Base-by-base conservation (phyloP, 2,888 invertebrate species). In the Dyspetes luteomarginatus region DNA sequence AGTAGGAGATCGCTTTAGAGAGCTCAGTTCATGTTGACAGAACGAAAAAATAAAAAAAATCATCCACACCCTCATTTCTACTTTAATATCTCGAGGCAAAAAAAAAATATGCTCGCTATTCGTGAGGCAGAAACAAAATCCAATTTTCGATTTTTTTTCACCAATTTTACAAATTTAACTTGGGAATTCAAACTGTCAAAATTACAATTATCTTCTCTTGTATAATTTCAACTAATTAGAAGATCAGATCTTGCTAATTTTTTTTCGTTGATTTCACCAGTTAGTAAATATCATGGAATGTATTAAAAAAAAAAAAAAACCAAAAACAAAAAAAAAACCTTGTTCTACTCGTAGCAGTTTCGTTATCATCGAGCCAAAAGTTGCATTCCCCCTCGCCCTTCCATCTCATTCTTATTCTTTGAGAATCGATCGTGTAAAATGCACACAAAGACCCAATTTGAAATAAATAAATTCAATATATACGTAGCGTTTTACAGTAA, bases 261-360 rank as follows among this genome's bases (percentile, higher is more conserved):
- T n/a, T 24, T 3, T 24, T 30, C 12, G 36, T 28, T 22, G 50
- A 26, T 52, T 75, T 52, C 24, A 24, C 58, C 52, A 5, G 36
- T 26, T 60, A 43, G 48, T 12, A 9, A 50, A 58, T 48, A n/a
- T 58, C 48, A n/a, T 77, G 77, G 77, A 77, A 77, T 77, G 77
- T 77, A 64, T 64, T 58, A 4, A 50, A 22, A 74, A 15, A 30
- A 17, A n/a, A n/a, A n/a, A n/a, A n/a, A n/a, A n/a, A n/a, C n/a
- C n/a, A n/a, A n/a, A n/a, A n/a, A n/a, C n/a, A n/a, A n/a, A n/a
- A n/a, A n/a, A n/a, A n/a, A n/a, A n/a, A n/a, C n/a, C n/a, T n/a
- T n/a, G n/a, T n/a, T n/a, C n/a, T n/a, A n/a, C n/a, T n/a, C n/a
- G n/a, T n/a, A n/a, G n/a, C n/a, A n/a, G n/a, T n/a, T n/a, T n/a